phyloP scores from a whole-genome alignment of 2,113 vertebrate species.

The Athene noctua region DNA sequence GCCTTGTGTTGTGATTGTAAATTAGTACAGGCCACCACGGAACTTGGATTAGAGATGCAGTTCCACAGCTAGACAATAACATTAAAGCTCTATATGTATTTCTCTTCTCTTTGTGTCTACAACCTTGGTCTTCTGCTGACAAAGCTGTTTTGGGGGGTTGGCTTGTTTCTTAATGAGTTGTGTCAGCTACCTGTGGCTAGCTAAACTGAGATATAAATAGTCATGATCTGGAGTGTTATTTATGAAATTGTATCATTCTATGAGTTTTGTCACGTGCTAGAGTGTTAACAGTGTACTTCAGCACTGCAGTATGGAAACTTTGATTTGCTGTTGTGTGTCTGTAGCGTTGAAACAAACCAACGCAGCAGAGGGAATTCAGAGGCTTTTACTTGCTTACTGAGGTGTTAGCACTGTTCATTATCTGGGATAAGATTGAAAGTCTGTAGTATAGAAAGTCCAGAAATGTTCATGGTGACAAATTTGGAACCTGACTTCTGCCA shows the following conservation, averaged over 20 bases:
- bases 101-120: background rate
- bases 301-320: background rate
- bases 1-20: too few species aligned
- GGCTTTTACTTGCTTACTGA: background rate
- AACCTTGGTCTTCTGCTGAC: background rate
- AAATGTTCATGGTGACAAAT: background rate
- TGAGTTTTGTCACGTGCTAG: background rate
- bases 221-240: background rate
- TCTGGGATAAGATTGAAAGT: background rate
- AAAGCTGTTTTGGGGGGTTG: background rate
- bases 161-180: background rate
- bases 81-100: background rate
- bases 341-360: background rate
- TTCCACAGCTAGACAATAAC: background rate
- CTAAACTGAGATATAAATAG: background rate
- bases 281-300: background rate
- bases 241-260: background rate
- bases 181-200: background rate
- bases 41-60: background rate
- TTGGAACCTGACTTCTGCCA: background rate
- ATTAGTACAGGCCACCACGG: background rate
- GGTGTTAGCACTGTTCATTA: background rate
- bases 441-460: background rate
- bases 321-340: background rate
- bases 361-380: background rate